phyloP scores from a whole-genome alignment of 2,113 vertebrate genomes.

The Microtus pennsylvanicus region DNA sequence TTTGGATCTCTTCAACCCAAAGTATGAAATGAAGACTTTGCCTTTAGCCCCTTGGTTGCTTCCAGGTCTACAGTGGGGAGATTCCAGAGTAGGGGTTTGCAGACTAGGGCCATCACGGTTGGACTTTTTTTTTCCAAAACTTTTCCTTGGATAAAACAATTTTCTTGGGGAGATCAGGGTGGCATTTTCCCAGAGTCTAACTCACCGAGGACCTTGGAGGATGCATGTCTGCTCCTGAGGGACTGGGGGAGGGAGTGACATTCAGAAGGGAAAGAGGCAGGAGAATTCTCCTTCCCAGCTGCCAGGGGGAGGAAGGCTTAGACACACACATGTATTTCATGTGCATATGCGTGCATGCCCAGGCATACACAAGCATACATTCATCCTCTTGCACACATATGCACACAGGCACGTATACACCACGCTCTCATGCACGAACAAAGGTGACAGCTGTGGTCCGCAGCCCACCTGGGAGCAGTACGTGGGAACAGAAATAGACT shows the following conservation, averaged over 20 bases:
- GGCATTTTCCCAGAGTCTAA: rapidly evolving
- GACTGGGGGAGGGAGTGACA: background rate
- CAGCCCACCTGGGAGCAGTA: slow-evolving; percentile 30
- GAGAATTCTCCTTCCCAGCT: background rate
- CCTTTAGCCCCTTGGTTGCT: background rate
- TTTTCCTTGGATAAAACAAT: background rate
- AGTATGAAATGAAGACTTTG: background rate
- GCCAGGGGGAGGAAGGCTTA: background rate
- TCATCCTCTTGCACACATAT: background rate
- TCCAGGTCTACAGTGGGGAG: background rate
- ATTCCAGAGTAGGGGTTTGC: background rate
- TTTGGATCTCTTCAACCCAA: background rate
- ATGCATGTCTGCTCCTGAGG: background rate
- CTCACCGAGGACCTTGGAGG: background rate
- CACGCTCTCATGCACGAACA: background rate
- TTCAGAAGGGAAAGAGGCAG: background rate
- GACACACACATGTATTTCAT: too few relatives aligned
- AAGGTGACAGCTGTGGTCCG: slow-evolving; percentile 40
- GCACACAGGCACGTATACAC: background rate
- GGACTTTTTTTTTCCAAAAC: background rate
- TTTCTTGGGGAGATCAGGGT: background rate
- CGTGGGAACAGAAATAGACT: slow-evolving; percentile 74
- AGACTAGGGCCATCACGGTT: background rate
- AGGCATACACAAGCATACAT: too few relatives aligned
- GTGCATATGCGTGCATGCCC: background rate